These are phyloP conservation scores for Taphrorychus bicolor DNA, from an alignment of 2,888 invertebrate species.

Conservation along the genomic window DNA sequence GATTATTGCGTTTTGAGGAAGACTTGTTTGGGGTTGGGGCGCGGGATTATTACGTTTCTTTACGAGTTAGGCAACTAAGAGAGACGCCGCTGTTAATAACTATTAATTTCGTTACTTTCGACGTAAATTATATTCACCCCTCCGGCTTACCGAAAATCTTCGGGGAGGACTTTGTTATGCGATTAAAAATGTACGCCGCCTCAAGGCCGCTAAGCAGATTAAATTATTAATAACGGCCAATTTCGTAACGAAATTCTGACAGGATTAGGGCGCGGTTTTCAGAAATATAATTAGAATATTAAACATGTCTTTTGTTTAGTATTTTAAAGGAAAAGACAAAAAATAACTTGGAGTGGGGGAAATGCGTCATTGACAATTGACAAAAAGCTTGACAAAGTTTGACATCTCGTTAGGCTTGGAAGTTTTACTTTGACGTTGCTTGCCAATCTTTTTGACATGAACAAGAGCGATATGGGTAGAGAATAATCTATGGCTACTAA, in stretches of 20 bases:
- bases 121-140: constrained; percentile 2
- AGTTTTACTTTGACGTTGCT: too few species aligned
- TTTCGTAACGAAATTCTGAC: neutral
- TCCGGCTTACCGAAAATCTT: neutral
- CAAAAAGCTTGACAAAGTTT: too few species aligned
- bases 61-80: neutral
- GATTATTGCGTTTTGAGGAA: neutral
- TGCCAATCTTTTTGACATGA: too few species aligned
- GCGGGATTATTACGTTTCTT: too few species aligned
- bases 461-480: too few species aligned
- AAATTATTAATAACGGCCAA: constrained; percentile 6
- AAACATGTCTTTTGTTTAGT: too few species aligned
- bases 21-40: neutral
- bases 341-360: too few species aligned
- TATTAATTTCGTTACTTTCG: neutral
- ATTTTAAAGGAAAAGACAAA: too few species aligned
- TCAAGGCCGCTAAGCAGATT: constrained; percentile 3
- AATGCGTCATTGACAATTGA: too few species aligned
- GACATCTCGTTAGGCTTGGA: too few species aligned
- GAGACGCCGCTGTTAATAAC: neutral
- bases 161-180: neutral
- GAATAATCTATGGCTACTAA: too few species aligned
- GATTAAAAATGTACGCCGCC: constrained; percentile 8
- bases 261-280: neutral
- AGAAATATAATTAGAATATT: neutral